Conservation (phyloP, 2,797 vertebrate species). For the Malurus splendens region DNA sequence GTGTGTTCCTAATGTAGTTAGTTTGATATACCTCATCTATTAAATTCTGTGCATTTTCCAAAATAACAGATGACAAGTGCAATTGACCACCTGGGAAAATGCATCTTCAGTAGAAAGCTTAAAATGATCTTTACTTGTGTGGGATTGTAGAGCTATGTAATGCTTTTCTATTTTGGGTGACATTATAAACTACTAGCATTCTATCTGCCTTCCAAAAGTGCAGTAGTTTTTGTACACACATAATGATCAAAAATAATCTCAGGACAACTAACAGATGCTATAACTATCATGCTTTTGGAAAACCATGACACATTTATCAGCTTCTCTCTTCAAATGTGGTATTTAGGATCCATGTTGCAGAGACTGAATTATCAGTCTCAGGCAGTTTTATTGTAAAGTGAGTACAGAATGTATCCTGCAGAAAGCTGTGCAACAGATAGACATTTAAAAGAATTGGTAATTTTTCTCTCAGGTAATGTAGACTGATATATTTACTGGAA, state of each 20-base stretch:
- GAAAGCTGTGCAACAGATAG: background rate
- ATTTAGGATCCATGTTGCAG: background rate
- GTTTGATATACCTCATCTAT: conserved; percentile 80
- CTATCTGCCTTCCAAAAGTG: conserved; percentile 19
- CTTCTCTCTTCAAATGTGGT: background rate
- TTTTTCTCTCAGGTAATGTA: background rate
- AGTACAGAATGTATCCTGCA: background rate
- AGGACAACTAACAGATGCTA: conserved; percentile 31
- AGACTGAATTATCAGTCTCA: conserved; percentile 12
- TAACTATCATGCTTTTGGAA: background rate
- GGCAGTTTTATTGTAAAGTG: background rate
- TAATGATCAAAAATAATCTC: conserved; percentile 10
- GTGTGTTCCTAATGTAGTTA: conserved; percentile 72
- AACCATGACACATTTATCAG: background rate
- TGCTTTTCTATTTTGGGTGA: conserved; percentile 24
- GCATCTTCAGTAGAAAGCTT: conserved; percentile 60
- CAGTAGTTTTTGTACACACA: background rate
- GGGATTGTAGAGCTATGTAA: background rate
- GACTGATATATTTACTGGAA: background rate
- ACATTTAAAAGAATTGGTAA: background rate
- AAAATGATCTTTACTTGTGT: conserved; percentile 22
- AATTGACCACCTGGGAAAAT: conserved; percentile 75
- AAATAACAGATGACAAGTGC: conserved; percentile 78
- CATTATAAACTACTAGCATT: conserved; percentile 20
- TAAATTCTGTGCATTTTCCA: conserved; percentile 73